A percentile compares a stretch with the other conserved stretches of the same genome.
Evolutionary conservation across 2,797 vertebrate genomes (phyloP).

Genomic region (Megalops cyprinoides): DNA sequence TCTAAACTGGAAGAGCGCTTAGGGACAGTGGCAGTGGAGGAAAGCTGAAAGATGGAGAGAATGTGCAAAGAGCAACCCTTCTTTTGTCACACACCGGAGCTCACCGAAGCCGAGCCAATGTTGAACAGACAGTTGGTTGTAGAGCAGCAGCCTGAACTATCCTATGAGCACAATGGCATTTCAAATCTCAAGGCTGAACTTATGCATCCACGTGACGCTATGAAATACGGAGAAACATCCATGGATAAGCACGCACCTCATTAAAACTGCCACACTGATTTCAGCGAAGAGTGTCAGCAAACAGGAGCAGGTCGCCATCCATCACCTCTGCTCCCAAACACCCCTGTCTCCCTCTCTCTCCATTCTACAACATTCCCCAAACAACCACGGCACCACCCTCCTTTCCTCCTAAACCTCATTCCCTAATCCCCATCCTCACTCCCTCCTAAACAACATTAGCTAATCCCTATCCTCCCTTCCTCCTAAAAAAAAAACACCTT

Average conservation of each 20-base stretch:
- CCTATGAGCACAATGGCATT: neutral
- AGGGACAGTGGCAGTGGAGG: no score
- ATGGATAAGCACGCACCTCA: neutral
- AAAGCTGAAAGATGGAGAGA: no score
- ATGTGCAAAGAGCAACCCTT: no score
- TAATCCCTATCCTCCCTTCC: neutral
- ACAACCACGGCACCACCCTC: neutral
- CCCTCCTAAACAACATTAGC: neutral
- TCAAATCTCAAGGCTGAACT: neutral
- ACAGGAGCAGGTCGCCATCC: neutral
- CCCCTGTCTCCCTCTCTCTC: neutral
- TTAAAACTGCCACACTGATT: neutral
- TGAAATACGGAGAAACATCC: neutral
- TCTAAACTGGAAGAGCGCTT: no score
- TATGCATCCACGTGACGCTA: neutral
- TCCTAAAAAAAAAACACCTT: constrained; percentile 10
- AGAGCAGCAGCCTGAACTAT: neutral
- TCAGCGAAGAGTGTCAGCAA: neutral
- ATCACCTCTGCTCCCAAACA: neutral
- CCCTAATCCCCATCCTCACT: neutral
- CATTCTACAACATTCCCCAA: neutral
- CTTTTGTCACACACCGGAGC: no score
- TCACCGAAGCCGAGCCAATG: neutral
- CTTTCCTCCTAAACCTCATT: neutral
- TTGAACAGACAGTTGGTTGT: neutral